These are phyloP conservation scores for Triops cancriformis DNA, from an alignment of 1,140 invertebrate species.

Conservation along the genomic window DNA sequence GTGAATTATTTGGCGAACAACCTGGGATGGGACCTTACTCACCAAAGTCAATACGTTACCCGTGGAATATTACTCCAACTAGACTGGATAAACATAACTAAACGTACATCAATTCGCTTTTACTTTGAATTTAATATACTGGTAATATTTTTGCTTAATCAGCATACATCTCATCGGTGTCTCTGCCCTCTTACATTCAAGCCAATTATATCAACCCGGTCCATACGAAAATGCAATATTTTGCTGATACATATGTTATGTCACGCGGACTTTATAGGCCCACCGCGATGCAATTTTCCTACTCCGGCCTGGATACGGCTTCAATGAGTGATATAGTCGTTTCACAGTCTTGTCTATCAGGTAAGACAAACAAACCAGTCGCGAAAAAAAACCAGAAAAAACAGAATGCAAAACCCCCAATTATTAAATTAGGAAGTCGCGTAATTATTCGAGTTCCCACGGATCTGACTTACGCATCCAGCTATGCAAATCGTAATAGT, in stretches of 20 bases:
- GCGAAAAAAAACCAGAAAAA: background rate
- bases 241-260: background rate
- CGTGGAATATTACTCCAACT: background rate
- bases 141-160: background rate
- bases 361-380: background rate
- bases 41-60: background rate
- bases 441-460: background rate
- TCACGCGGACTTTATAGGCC: background rate
- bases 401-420: background rate
- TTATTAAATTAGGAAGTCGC: background rate
- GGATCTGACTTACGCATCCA: background rate
- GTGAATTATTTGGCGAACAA: background rate
- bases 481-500: background rate
- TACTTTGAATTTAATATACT: background rate
- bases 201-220: background rate
- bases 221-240: background rate
- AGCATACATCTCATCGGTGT: background rate
- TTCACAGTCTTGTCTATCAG: background rate
- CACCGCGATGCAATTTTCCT: background rate
- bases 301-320: background rate
- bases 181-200: background rate
- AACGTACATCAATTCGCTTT: background rate
- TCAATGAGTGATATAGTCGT: background rate
- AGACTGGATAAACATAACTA: background rate
- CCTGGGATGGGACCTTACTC: background rate